A percentile compares a stretch with the other conserved stretches of the same genome.
These are phyloP conservation scores for Galerucella calmariensis DNA, from an alignment of 2,888 invertebrate genomes.

Conservation along the genomic window DNA sequence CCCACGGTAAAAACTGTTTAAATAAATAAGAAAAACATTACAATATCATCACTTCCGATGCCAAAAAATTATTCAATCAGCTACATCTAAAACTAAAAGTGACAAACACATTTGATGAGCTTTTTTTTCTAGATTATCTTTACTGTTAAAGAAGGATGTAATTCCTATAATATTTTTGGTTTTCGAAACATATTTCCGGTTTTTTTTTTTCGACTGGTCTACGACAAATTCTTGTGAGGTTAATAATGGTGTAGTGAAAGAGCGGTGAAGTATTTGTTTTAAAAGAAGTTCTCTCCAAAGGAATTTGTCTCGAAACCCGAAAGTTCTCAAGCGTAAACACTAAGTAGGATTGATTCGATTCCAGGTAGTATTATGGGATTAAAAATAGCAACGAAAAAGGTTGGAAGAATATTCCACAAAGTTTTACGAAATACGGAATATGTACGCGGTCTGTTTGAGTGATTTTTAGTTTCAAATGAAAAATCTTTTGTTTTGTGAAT, in stretches of 20 bases:
- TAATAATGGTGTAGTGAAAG: conserved; percentile 11
- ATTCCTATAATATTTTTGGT: background rate
- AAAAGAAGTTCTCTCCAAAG: conserved; percentile 25
- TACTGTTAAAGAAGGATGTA: too few species aligned
- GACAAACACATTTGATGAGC: too few species aligned
- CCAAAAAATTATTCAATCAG: too few species aligned
- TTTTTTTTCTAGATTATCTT: too few species aligned
- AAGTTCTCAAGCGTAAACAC: conserved; percentile 28
- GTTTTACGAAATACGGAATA: background rate
- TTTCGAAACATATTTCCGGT: background rate
- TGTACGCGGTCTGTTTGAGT: background rate
- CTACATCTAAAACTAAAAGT: too few species aligned
- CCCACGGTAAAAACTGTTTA: too few species aligned
- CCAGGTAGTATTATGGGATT: conserved; percentile 27
- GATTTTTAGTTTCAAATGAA: background rate
- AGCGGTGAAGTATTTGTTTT: conserved; percentile 27
- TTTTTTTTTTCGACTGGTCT: background rate
- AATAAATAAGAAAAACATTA: too few species aligned
- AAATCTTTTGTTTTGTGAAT: background rate
- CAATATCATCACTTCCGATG: too few species aligned
- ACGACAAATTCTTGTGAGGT: conserved; percentile 13
- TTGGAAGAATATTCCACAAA: background rate
- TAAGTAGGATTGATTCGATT: conserved; percentile 30
- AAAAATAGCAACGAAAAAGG: conserved; percentile 16
- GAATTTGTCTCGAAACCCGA: conserved; percentile 21